These are phyloP conservation scores for Holotrichia oblita DNA, from an alignment of 1,140 invertebrate genomes.

Conservation along the genomic window DNA sequence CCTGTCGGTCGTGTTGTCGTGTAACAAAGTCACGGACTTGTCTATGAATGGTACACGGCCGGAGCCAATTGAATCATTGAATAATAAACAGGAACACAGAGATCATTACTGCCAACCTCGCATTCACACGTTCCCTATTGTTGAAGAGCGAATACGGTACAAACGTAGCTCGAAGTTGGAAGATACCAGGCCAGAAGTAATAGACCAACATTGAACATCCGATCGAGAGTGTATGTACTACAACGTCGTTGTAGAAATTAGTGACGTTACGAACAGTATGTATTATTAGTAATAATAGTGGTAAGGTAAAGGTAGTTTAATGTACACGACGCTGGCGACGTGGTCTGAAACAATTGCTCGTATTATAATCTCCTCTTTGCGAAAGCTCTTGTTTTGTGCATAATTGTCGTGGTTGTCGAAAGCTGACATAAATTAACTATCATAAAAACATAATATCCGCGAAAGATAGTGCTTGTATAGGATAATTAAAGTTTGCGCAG, in stretches of 20 bases:
- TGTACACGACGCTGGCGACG: not conserved
- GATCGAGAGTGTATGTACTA: not conserved
- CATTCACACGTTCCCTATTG: constrained; percentile 34
- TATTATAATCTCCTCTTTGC: not conserved
- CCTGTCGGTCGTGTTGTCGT: not conserved
- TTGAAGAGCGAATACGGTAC: constrained; percentile 5
- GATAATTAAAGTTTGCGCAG: not conserved
- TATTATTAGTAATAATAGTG: not conserved
- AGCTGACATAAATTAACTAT: not conserved
- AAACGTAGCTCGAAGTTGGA: not conserved
- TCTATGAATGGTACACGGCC: not conserved
- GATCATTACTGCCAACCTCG: constrained; percentile 34
- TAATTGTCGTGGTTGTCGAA: not conserved
- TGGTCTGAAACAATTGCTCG: constrained; percentile 1
- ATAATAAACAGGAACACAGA: constrained; percentile 34
- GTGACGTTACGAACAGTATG: not conserved
- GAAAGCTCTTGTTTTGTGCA: not conserved
- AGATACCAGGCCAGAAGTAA: not conserved
- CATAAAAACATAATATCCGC: not conserved
- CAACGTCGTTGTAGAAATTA: not conserved
- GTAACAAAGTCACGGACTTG: constrained; percentile 28
- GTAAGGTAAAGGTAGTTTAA: not conserved
- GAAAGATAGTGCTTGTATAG: not conserved
- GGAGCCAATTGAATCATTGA: constrained; percentile 29
- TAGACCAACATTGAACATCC: constrained; percentile 8